Base-by-base conservation (phyloP, 1,140 invertebrate genomes). In the Eulimnadia texana region DNA sequence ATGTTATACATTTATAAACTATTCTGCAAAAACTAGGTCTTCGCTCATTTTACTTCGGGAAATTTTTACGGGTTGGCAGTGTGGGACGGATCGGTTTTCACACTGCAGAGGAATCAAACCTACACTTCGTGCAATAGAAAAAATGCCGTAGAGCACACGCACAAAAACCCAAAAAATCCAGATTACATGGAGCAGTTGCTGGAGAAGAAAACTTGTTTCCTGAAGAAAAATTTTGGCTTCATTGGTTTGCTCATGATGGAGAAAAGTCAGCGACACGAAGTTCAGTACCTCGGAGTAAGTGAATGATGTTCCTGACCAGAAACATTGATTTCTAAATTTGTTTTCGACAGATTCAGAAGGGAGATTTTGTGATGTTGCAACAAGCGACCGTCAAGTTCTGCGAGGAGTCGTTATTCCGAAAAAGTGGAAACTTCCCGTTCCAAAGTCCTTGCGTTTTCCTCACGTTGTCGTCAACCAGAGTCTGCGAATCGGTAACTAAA, bases 11-110 rank as follows among this genome's bases (percentile, higher is more conserved):
- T 42, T 42, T 42, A 16, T 42, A 9, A 16, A 42, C 16, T 42
- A n/a, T n/a, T n/a, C n/a, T n/a, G n/a, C n/a, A n/a, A n/a, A n/a
- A n/a, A n/a, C n/a, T 42, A 42, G 33, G 33, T 42, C 6, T 9
- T 42, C 6, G 16, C 33, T 42, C 33, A 6, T 6, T 42, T 42
- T 16, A 42, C 16, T 6, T 42, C 33, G 33, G 33, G 33, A 6
- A 42, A 16, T 42, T 42, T 42, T 16, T 42, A 42, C 33, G 33
- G 33, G 6, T 3, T 57, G 28, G 27, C 27, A 19, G 55, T 57
- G 11, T 11, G 27, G 1, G 55, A 57, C 55, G 55, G 55, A 10
- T 27, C 55, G 10, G 33, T 57, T 29, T 57, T 57, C 33, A 57
- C 55, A 3, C 28, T 57, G 13, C 11, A 57, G 33, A 33, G 29